Evolutionary conservation across 2,113 vertebrate genomes (phyloP).

Genomic region (Sclerurus mexicanus): DNA sequence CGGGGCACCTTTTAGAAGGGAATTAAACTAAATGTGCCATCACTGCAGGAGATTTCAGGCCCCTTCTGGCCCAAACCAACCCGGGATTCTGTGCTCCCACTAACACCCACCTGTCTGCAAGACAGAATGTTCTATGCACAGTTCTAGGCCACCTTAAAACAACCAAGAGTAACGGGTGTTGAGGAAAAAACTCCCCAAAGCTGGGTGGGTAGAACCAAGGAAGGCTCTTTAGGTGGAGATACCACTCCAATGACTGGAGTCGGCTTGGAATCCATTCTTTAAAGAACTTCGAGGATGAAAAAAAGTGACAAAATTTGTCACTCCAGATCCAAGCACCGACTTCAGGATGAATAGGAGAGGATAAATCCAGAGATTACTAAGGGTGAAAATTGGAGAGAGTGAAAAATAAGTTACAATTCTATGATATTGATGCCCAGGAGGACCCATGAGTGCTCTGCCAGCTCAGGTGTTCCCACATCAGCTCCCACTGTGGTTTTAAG

Average conservation of each 20-base stretch:
- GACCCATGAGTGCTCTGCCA: not conserved
- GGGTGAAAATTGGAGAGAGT: not conserved
- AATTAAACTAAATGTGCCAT: not conserved
- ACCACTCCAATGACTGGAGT: fast-evolving
- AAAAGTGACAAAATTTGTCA: not conserved
- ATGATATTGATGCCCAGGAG: fast-evolving
- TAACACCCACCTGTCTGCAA: not conserved
- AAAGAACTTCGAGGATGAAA: not conserved
- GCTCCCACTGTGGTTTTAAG: fast-evolving
- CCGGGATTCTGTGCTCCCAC: not conserved
- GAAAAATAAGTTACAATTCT: not conserved
- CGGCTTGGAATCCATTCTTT: not conserved
- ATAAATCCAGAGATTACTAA: not conserved
- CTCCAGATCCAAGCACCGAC: fast-evolving
- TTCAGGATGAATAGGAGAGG: not conserved
- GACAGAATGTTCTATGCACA: not conserved
- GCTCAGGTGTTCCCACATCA: fast-evolving
- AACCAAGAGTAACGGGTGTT: not conserved
- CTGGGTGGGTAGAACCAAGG: not conserved
- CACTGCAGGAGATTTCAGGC: not conserved
- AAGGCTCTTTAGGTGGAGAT: not conserved
- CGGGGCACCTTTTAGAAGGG: fast-evolving
- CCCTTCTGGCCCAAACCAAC: not conserved
- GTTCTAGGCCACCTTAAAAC: not conserved
- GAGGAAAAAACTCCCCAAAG: not conserved